phyloP scores from a whole-genome alignment of 2,113 vertebrate genomes.

The Ranitomeya variabilis region DNA sequence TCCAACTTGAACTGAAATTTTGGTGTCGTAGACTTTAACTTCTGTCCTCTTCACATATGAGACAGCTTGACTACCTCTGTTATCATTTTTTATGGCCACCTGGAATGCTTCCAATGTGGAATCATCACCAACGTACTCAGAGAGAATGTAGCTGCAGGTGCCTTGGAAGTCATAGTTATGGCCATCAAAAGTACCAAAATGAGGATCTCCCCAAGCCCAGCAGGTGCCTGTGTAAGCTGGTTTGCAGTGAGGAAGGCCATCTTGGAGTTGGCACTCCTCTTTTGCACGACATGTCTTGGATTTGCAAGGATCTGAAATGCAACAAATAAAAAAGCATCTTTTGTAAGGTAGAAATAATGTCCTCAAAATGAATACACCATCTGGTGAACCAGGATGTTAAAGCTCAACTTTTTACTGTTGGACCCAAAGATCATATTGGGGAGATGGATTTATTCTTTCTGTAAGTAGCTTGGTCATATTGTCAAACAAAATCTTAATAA shows the following conservation, averaged over 20 bases:
- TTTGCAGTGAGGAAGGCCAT: rapidly evolving
- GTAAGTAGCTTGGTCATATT: neutral
- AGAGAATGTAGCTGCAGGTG: constrained; percentile 54
- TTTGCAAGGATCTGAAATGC: constrained; percentile 76
- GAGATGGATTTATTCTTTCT: neutral
- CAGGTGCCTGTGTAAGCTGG: constrained; percentile 38
- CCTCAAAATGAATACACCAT: too few species aligned
- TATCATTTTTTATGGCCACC: neutral
- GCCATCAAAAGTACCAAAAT: constrained; percentile 57
- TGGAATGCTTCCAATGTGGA: constrained; percentile 30
- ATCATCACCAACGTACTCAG: rapidly evolving
- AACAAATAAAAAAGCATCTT: neutral
- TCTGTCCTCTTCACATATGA: neutral
- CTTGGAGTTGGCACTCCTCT: constrained; percentile 20
- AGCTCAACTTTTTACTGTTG: neutral
- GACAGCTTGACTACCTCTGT: constrained; percentile 55
- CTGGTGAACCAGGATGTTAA: neutral
- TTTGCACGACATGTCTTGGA: neutral
- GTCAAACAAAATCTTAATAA: neutral
- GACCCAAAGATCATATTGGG: too few species aligned
- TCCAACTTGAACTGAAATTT: constrained; percentile 14
- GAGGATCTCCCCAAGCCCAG: neutral
- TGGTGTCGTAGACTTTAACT: rapidly evolving
- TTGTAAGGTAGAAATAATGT: neutral
- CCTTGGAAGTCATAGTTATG: constrained; percentile 53